Base-by-base conservation (phyloP, 2,113 vertebrate species). In the Hipposideros armiger region DNA sequence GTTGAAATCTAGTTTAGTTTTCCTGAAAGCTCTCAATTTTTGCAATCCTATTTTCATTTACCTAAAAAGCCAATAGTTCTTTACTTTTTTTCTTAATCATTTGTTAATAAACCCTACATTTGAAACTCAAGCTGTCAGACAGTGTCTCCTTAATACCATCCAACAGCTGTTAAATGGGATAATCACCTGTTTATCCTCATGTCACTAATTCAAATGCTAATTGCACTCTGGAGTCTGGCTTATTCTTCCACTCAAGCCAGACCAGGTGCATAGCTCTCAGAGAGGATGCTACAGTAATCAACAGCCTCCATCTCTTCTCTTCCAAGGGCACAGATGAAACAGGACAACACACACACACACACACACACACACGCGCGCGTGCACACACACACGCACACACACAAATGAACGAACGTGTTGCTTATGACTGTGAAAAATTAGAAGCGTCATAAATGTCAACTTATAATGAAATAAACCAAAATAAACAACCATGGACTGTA, bases 161-260 rank as follows among this genome's bases (percentile, higher is more conserved):
- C 95, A 97, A 97, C 98, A 98, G 98, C 98, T 98, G 98, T 95
- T 98, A 97, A 97, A 95, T 82, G 87, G 96, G 98, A 97, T 98
- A 98, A 98, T 98, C 97, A 22, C 93, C 96, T 95, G 94, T 98
- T 97, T 98, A 98, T 98, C 98, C 97, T 97, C 97, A 6, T 93
- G 98, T 97, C 96, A 86, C 95, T 98, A 98, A 98, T 98, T 98
- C 98, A 98, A 90, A 98, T 98, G 98, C 98, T 98, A 98, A 98
- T 98, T 96, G 92, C 58, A 87, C 47, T 94, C 95, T 85, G 96
- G 97, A 94, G 87, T 82, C 47, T 32, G 87, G 97, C 95, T 98
- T 97, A 96, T 91, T 97, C 96, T 96, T 91, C 89, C 77, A 90
- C 5, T 94, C 36, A 4, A 82, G 0, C 96, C 89, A 94, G 56